These are phyloP conservation scores for Drosophila dives DNA, from an alignment of 2,888 invertebrate genomes.

Conservation along the genomic window DNA sequence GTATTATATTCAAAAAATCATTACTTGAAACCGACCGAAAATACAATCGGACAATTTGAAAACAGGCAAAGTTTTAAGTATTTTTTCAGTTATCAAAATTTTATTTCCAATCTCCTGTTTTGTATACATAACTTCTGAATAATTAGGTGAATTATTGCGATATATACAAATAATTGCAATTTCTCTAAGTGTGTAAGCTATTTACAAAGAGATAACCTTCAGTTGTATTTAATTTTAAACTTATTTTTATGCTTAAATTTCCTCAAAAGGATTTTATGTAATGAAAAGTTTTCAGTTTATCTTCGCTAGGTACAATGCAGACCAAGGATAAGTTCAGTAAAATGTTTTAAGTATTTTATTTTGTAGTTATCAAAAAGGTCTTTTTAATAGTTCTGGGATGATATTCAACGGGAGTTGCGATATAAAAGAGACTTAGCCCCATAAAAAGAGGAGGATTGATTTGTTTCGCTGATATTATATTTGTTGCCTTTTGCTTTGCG, in stretches of 20 bases:
- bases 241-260: not conserved
- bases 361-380: not conserved
- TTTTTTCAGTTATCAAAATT: not conserved
- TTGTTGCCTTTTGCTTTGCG: slow-evolving; percentile 16
- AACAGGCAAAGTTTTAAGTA: not conserved
- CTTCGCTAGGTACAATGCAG: not conserved
- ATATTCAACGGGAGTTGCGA: slow-evolving; percentile 7
- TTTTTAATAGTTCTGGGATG: not conserved
- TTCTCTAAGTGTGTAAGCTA: accelerated
- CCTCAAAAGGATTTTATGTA: not conserved
- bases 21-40: not conserved
- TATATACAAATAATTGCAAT: too few species aligned
- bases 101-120: not conserved
- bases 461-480: slow-evolving; percentile 3
- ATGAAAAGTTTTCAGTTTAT: not conserved
- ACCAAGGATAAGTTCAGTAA: not conserved
- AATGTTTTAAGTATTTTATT: not conserved
- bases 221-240: not conserved
- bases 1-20: not conserved
- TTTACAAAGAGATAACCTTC: not conserved
- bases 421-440: not conserved
- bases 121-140: too few species aligned
- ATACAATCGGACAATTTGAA: not conserved
- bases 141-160: too few species aligned
- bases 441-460: not conserved